Percentiles rank a stretch among this genome's conserved stretches.
These are phyloP conservation scores for Pseudococcus viburni DNA, from an alignment of 2,888 invertebrate species.

Conservation along the genomic window DNA sequence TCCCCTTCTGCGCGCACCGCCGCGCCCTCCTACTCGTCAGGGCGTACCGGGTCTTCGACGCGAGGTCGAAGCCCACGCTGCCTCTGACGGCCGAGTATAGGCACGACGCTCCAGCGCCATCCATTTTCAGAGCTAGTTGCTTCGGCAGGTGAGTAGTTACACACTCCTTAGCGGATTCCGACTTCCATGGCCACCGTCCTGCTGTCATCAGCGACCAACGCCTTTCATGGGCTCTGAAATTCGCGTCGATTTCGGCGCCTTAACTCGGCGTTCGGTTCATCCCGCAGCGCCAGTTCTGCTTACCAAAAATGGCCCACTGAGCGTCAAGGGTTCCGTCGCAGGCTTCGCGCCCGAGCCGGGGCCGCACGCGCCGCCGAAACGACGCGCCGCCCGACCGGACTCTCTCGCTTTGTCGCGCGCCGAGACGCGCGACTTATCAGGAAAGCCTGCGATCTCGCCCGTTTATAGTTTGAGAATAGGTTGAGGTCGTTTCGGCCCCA, in stretches of 20 bases:
- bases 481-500: constrained; percentile 80
- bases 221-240: constrained; percentile 76
- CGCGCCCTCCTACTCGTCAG: constrained; percentile 76
- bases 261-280: constrained; percentile 80
- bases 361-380: background rate
- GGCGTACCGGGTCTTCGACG: constrained; percentile 70
- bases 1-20: constrained; percentile 45
- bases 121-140: constrained; percentile 79
- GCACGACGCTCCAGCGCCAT: constrained; percentile 76
- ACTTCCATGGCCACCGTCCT: constrained; percentile 84
- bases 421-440: constrained; percentile 18
- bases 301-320: too few relatives aligned
- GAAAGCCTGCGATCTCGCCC: constrained; percentile 79
- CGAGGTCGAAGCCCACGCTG: constrained; percentile 69
- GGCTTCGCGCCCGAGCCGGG: constrained; percentile 73
- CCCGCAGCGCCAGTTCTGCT: constrained; percentile 72
- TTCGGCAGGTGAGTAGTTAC: constrained; percentile 72
- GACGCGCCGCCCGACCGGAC: background rate
- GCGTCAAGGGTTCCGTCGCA: constrained; percentile 74
- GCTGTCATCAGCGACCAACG: constrained; percentile 78
- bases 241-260: constrained; percentile 78
- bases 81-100: constrained; percentile 73
- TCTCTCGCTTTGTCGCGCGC: background rate
- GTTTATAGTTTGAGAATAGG: constrained; percentile 86
- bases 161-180: constrained; percentile 77